phyloP scores from a whole-genome alignment of 1,140 invertebrate genomes.

The Trypoxylus dichotomus region DNA sequence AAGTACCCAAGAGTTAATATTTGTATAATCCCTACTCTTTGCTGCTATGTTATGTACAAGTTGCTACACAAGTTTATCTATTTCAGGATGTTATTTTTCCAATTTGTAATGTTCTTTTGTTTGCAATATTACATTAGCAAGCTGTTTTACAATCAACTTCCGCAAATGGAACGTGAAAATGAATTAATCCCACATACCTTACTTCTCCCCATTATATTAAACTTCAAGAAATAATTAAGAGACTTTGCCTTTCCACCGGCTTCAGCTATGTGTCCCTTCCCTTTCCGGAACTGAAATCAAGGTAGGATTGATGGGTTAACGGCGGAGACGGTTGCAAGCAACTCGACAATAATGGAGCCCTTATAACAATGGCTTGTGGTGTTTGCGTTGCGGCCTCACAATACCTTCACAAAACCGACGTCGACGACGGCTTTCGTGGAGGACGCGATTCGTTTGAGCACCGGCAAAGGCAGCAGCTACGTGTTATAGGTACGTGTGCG shows the following conservation, averaged over 20 bases:
- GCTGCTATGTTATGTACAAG: too few species aligned
- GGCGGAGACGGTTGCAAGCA: background rate
- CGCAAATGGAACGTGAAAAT: too few species aligned
- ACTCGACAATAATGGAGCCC: conserved; percentile 18
- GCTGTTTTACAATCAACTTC: background rate
- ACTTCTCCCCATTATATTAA: too few species aligned
- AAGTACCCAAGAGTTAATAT: too few species aligned
- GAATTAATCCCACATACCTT: too few species aligned
- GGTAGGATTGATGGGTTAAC: background rate
- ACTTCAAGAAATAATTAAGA: conserved; percentile 1
- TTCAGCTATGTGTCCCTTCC: background rate
- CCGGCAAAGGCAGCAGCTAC: background rate
- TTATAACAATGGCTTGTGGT: conserved; percentile 1
- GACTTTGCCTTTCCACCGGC: background rate
- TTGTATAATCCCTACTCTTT: too few species aligned
- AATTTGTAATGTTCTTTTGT: background rate
- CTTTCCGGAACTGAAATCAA: background rate
- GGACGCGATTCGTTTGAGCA: background rate
- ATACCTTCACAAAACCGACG: background rate
- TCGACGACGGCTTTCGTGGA: background rate
- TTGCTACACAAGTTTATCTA: too few species aligned
- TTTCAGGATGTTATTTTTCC: too few species aligned
- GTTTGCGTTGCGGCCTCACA: background rate
- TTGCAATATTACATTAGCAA: background rate
- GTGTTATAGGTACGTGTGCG: background rate